These are phyloP conservation scores for Platypus cylindrus DNA, from an alignment of 2,888 invertebrate species.

Conservation along the genomic window DNA sequence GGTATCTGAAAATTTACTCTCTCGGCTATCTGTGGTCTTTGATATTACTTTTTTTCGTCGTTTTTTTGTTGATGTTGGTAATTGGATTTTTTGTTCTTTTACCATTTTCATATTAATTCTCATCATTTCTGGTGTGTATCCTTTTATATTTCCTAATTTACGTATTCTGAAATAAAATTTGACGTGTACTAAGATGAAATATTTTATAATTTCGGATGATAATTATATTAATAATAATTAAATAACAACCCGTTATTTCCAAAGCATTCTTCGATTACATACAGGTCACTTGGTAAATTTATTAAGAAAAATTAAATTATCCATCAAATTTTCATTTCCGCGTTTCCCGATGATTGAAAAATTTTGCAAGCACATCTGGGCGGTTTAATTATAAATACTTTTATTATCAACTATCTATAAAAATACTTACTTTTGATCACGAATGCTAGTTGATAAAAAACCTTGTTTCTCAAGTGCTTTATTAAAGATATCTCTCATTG, in stretches of 20 bases:
- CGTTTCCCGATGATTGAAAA: too few relatives aligned
- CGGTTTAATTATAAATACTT: too few relatives aligned
- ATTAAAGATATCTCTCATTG: conserved; percentile 55
- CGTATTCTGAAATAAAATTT: conserved; percentile 13
- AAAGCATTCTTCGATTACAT: too few relatives aligned
- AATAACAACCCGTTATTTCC: too few relatives aligned
- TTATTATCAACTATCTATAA: too few relatives aligned
- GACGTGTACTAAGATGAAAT: conserved; percentile 6
- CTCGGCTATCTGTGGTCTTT: too few relatives aligned
- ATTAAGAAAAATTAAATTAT: too few relatives aligned
- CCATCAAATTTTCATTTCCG: too few relatives aligned
- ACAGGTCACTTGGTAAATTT: too few relatives aligned
- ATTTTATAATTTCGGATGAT: conserved; percentile 4
- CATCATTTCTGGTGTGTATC: conserved; percentile 47
- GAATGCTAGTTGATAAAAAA: conserved; percentile 25
- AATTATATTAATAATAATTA: too few relatives aligned
- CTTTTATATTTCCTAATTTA: conserved; percentile 24
- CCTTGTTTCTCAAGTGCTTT: conserved; percentile 44
- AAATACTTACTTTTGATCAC: conserved; percentile 25
- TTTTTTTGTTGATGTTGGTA: conserved; percentile 5
- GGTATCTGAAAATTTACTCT: too few relatives aligned
- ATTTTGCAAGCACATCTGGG: too few relatives aligned
- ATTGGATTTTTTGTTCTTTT: conserved; percentile 34
- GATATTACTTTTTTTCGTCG: conserved; percentile 8
- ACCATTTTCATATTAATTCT: conserved; percentile 39